Conservation (phyloP, 1,140 invertebrate genomes). For the Scaptodrosophila lebanonensis region DNA sequence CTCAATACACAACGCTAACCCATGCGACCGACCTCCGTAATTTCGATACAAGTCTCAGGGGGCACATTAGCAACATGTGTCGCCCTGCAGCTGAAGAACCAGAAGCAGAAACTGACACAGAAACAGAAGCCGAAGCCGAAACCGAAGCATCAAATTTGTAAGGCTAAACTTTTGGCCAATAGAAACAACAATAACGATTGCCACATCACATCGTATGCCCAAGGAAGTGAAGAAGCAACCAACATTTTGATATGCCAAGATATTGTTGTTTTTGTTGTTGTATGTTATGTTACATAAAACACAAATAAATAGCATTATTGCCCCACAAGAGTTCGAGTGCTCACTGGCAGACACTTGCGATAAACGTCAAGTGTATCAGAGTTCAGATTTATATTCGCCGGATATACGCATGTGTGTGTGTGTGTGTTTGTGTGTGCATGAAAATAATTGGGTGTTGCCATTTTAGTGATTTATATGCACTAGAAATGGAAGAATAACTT, state of each 20-base stretch:
- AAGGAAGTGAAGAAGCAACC: constrained; percentile 13
- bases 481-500: too few species aligned
- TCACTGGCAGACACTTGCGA: constrained; percentile 33
- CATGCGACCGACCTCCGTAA: constrained; percentile 53
- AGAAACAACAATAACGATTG: too few species aligned
- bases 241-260: constrained; percentile 2
- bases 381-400: too few species aligned
- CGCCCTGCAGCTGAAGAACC: constrained; percentile 49
- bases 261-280: not conserved
- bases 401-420: constrained; percentile 29
- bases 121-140: constrained; percentile 5
- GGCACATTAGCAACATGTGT: constrained; percentile 72
- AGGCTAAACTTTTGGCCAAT: constrained; percentile 37
- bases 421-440: too few species aligned
- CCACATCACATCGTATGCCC: too few species aligned
- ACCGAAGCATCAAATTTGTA: constrained; percentile 31
- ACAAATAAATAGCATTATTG: constrained; percentile 39
- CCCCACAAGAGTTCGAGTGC: constrained; percentile 9
- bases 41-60: constrained; percentile 65
- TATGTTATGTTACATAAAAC: constrained; percentile 24
- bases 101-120: constrained; percentile 13
- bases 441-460: constrained; percentile 37
- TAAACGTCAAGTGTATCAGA: constrained; percentile 37
- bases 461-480: constrained; percentile 23
- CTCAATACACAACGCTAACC: too few species aligned